These are phyloP conservation scores for Leucoraja ocellata DNA, from an alignment of 2,797 vertebrate species.

Conservation along the genomic window DNA sequence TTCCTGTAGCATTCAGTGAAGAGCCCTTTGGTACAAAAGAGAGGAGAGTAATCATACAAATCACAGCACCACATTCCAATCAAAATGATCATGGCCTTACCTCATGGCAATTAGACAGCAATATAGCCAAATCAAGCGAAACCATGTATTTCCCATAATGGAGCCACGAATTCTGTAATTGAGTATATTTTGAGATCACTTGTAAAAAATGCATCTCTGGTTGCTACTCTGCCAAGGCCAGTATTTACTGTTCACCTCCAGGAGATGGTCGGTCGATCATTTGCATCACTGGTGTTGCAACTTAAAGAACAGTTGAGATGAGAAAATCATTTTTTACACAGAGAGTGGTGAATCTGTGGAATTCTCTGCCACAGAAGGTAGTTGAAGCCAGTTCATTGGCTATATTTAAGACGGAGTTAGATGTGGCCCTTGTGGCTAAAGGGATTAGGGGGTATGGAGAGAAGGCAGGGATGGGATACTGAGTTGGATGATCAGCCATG, in stretches of 20 bases:
- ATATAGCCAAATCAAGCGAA: background rate
- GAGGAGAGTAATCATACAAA: background rate
- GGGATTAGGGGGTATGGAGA: too few species aligned
- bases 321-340: too few species aligned
- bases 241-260: background rate
- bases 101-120: background rate
- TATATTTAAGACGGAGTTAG: too few species aligned
- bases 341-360: too few species aligned
- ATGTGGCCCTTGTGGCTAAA: too few species aligned
- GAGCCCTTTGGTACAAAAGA: constrained; percentile 61
- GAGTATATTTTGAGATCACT: background rate
- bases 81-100: background rate
- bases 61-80: background rate
- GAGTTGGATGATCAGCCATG: too few species aligned
- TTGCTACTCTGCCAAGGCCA: background rate
- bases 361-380: too few species aligned
- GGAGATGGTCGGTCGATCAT: background rate
- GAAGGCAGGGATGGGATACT: too few species aligned
- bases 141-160: background rate
- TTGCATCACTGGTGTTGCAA: too few species aligned
- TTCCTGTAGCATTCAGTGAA: constrained; percentile 77
- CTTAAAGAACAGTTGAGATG: too few species aligned
- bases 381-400: too few species aligned
- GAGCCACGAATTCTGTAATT: background rate
- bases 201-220: background rate